Evolutionary conservation across 2,113 vertebrate species (phyloP), one percentile per base, ranked within the genome.

Genomic region (Picathartes gymnocephalus): DNA sequence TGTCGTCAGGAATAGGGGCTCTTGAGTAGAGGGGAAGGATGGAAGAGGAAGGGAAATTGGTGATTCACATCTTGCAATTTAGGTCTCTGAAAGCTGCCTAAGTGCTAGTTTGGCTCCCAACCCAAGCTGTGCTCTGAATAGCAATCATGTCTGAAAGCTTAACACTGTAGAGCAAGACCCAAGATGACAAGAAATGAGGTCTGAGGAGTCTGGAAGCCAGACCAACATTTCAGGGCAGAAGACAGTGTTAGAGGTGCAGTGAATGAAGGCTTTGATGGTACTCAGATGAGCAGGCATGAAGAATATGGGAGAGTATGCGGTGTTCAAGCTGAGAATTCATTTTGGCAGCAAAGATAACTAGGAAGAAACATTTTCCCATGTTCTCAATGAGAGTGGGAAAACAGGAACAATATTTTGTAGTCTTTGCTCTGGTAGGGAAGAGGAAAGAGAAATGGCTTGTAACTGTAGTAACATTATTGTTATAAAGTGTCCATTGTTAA

Each of bases 41-140:
- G 20, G 20, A 19, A 54, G 7, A 68, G 8, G 13, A 65, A 71
- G 61, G 42, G n/a, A 69, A 25, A 92, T 73, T 27, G 69, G 50
- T 90, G 37, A 23, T n/a, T 81, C 70, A 76, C 18, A 39, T 70
- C 13, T 77, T 73, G 21, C 53, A 83, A 53, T 83, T 81, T 48
- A 50, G 40, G 18, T 48, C 44, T 57, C n/a, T 60, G 44, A 82
- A 92, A 76, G 48, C 90, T 76, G 74, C 48, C 37, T 85, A 90
- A 96, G 85, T 90, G 84, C 62, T 93, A 53, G 40, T 86, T 95
- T 96, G 90, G 79, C 88, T 92, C 57, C 72, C 68, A 72, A 73
- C 27, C 30, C 72, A 62, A 92, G 30, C 40, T 88, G 37, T 80
- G 25, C 42, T 88, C 42, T 77, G 76, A 88, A 90, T 69, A 90